Conservation (phyloP, 37 sponge, comb jelly and placozoan genomes). For the Bolinopsis microptera region DNA sequence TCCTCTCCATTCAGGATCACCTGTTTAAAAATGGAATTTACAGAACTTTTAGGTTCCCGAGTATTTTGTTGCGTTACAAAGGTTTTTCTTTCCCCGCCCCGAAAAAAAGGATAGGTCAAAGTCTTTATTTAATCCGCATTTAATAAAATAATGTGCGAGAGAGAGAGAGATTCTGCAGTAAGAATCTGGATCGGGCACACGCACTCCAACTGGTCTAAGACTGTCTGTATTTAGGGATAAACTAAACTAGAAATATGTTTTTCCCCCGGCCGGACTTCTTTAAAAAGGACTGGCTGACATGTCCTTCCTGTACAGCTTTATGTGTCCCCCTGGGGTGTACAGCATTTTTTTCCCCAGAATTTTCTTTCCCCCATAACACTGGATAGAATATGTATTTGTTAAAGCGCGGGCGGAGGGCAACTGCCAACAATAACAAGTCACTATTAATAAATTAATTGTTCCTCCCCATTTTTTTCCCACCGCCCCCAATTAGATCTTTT, state of each 20-base stretch:
- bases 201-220: background rate
- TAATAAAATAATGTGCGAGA: too few species aligned
- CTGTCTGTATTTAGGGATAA: background rate
- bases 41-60: background rate
- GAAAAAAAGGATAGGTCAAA: background rate
- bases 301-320: too few species aligned
- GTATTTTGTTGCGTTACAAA: background rate
- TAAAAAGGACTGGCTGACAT: too few species aligned
- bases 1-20: background rate
- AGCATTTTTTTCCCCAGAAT: too few species aligned
- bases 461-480: background rate
- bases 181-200: background rate
- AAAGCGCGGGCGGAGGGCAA: background rate
- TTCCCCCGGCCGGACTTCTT: background rate
- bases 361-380: too few species aligned
- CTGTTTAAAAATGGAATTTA: background rate
- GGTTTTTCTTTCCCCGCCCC: background rate
- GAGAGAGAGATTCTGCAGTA: background rate
- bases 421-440: background rate
- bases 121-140: background rate
- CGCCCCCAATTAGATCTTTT: background rate
- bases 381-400: too few species aligned
- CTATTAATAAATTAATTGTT: background rate
- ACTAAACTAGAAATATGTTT: background rate
- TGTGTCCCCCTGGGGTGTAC: too few species aligned